Evolutionary conservation across 2,888 invertebrate species (phyloP).

Genomic region (Lottia scabra): DNA sequence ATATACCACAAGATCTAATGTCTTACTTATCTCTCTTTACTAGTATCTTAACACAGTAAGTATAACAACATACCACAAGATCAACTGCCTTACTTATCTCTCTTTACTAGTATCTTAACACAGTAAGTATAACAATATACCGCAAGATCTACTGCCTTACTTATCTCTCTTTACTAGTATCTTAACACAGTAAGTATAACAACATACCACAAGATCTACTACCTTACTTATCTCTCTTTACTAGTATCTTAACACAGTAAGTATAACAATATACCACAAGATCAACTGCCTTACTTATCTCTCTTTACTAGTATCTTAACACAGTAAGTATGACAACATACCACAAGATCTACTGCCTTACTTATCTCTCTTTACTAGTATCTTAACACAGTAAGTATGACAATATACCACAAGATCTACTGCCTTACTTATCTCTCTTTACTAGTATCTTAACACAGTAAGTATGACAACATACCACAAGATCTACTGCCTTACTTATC

Average conservation of each 20-base stretch:
- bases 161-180: conserved; percentile 87
- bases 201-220: conserved; percentile 78
- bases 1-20: conserved; percentile 78
- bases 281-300: conserved; percentile 81
- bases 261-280: conserved; percentile 75
- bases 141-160: conserved; percentile 77
- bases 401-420: conserved; percentile 77
- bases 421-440: conserved; percentile 84
- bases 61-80: conserved; percentile 76
- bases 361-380: conserved; percentile 84
- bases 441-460: conserved; percentile 82
- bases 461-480: conserved; percentile 75
- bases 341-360: conserved; percentile 78
- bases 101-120: conserved; percentile 85
- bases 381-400: conserved; percentile 81
- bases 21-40: conserved; percentile 86
- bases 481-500: conserved; percentile 82
- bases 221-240: conserved; percentile 84
- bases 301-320: conserved; percentile 84
- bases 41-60: conserved; percentile 80
- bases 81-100: conserved; percentile 81
- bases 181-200: conserved; percentile 77
- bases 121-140: conserved; percentile 76
- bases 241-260: conserved; percentile 81
- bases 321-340: conserved; percentile 76